Evolutionary conservation across 1,140 invertebrate species (phyloP), one percentile per base, ranked within the genome.

Genomic region (Calephelis virginiensis): DNA sequence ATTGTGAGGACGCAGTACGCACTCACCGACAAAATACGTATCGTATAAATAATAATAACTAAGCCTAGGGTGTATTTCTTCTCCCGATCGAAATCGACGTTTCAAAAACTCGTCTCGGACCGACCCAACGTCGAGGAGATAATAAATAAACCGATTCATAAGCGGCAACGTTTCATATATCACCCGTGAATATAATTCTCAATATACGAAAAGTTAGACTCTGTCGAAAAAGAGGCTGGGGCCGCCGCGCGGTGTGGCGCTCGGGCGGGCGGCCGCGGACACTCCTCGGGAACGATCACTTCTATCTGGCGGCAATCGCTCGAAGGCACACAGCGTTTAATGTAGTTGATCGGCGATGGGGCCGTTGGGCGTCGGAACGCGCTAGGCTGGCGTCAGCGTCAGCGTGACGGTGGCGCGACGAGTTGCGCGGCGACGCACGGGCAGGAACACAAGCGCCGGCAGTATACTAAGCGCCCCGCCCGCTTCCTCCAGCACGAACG

Each of bases 371-470:
- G 64, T 61, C 67, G 47, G 66, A 61, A 68, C 65, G 70, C 68
- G 72, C 80, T 94, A 97, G 92, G 97, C 96, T 69, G 97, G 97
- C 78, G 96, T 98, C 63, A 99, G 94, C 75, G 95, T 97, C 86
- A 98, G 98, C 82, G 97, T 97, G 64, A 97, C 95, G 67, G 96
- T 97, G 74, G 97, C 93, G 67, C 95, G 94, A 78, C 95, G 94
- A 75, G 93, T 95, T 71, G 98, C 93, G 83, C 96, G 95, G 73
- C 96, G 94, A 72, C 95, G 94, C 66, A 98, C 97, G 50, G 98
- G 97, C 82, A 98, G 93, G 91, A 97, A 97, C 80, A 98, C 96
- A 66, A 98, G 92, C 64, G 97, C 97, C 38, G 97, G 97, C 67
- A 97, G 94, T 88, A 98, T 95, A 77, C 93, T 92, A 48, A 92